A percentile compares a stretch with the other conserved stretches of the same genome.
Conservation (phyloP, 2,888 invertebrate genomes). For the Xanthorhoe designata region DNA sequence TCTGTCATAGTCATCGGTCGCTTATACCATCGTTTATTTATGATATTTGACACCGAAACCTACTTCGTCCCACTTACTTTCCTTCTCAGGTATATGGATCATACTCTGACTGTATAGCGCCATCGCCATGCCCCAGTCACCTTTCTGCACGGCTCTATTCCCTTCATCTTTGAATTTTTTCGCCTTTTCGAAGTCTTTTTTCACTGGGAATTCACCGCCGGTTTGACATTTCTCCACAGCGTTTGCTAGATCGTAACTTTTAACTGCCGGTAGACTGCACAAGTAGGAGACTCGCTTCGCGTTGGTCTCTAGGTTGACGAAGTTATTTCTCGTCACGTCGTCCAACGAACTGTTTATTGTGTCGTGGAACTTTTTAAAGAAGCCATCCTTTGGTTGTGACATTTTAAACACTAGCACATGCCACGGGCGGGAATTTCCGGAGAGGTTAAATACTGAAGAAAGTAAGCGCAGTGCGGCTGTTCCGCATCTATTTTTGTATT, state of each 20-base stretch:
- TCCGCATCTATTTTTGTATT: constrained; percentile 76
- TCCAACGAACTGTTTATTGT: constrained; percentile 82
- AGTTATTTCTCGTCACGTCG: constrained; percentile 86
- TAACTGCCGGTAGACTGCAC: constrained; percentile 82
- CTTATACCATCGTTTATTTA: constrained; percentile 28
- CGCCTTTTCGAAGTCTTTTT: constrained; percentile 86
- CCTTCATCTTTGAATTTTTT: constrained; percentile 89
- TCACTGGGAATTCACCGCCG: constrained; percentile 69
- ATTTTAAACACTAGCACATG: constrained; percentile 57
- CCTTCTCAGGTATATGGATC: constrained; percentile 87
- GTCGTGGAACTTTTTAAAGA: constrained; percentile 88
- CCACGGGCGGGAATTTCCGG: constrained; percentile 40
- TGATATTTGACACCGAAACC: constrained; percentile 45
- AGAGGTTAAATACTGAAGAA: constrained; percentile 65
- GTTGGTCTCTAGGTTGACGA: constrained; percentile 87
- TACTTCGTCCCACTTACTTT: constrained; percentile 80
- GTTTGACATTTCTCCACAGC: constrained; percentile 68
- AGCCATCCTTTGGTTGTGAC: constrained; percentile 74
- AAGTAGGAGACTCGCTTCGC: constrained; percentile 87
- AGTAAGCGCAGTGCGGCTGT: constrained; percentile 64
- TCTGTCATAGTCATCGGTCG: background rate
- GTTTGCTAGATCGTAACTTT: constrained; percentile 78
- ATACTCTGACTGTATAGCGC: constrained; percentile 89
- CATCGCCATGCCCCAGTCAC: constrained; percentile 89
- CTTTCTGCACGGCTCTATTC: constrained; percentile 89